These are phyloP conservation scores for Dasysyrphus albostriatus DNA, from an alignment of 2,888 invertebrate genomes.

Conservation along the genomic window DNA sequence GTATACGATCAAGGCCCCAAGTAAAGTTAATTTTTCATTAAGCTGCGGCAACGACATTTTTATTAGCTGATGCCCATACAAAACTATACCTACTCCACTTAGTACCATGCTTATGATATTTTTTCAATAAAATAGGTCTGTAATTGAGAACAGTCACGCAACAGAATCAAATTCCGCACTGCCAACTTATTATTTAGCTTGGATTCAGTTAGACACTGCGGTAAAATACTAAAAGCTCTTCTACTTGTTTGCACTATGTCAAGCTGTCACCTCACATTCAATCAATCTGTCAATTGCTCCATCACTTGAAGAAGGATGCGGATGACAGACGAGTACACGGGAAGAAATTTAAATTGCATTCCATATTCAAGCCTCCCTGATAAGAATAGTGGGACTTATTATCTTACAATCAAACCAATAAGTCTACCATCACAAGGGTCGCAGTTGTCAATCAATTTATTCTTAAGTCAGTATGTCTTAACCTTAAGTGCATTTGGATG, in stretches of 20 bases:
- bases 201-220: background rate
- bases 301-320: background rate
- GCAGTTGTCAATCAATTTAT: background rate
- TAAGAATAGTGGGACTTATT: no score
- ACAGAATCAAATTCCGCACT: background rate
- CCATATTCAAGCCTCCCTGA: background rate
- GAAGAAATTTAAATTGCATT: conserved; percentile 1
- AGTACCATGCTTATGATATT: background rate
- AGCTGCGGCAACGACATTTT: background rate
- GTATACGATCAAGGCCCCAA: background rate
- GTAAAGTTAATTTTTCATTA: background rate
- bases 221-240: background rate
- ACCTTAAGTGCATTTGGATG: background rate
- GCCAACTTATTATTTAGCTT: conserved; percentile 2
- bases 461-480: background rate
- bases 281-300: conserved; percentile 12
- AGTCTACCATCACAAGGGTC: background rate
- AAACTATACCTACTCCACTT: background rate
- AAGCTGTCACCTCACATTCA: conserved; percentile 22
- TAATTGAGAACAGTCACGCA: conserved; percentile 15
- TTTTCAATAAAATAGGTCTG: background rate
- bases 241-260: conserved; percentile 20
- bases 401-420: no score
- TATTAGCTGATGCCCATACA: background rate
- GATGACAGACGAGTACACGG: background rate